Evolutionary conservation across 1,140 invertebrate species (phyloP).

Genomic region (Neelides sp.): DNA sequence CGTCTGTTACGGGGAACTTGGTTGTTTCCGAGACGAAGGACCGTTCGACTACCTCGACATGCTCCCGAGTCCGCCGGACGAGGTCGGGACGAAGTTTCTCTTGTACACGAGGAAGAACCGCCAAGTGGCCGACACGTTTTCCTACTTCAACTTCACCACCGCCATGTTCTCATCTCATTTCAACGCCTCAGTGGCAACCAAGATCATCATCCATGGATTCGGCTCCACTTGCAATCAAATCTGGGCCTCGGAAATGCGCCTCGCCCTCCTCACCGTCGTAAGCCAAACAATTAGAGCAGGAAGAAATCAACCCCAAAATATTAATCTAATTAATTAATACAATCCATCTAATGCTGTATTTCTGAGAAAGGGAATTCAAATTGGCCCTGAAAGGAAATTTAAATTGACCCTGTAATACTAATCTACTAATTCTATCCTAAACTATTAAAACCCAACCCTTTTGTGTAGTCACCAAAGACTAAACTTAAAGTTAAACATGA

Average conservation of each 20-base stretch:
- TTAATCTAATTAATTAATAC: too few species aligned
- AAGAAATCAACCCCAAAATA: conserved; percentile 1
- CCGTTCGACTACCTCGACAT: conserved; percentile 67
- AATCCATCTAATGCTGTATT: too few species aligned
- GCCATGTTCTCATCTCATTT: conserved; percentile 35
- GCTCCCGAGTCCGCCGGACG: conserved; percentile 69
- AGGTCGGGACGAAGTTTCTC: conserved; percentile 58
- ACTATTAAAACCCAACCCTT: too few species aligned
- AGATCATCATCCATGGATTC: conserved; percentile 89
- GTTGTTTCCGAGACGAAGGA: conserved; percentile 82
- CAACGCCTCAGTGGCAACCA: conserved; percentile 51
- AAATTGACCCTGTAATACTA: too few species aligned
- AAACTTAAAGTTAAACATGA: too few species aligned
- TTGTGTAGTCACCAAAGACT: too few species aligned
- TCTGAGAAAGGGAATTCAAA: too few species aligned
- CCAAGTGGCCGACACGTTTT: conserved; percentile 33
- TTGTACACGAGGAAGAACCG: conserved; percentile 39
- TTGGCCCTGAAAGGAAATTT: too few species aligned
- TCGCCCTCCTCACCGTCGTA: conserved; percentile 72
- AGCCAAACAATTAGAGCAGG: conserved; percentile 34
- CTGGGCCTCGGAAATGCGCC: conserved; percentile 87
- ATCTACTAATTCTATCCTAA: too few species aligned
- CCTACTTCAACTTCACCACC: conserved; percentile 45
- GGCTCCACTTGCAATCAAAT: conserved; percentile 74
- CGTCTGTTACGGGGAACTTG: conserved; percentile 81